A percentile compares a stretch with the other conserved stretches of the same genome.
phyloP scores from a whole-genome alignment of 2,113 vertebrate genomes.

The Apistogramma diplotaenia region DNA sequence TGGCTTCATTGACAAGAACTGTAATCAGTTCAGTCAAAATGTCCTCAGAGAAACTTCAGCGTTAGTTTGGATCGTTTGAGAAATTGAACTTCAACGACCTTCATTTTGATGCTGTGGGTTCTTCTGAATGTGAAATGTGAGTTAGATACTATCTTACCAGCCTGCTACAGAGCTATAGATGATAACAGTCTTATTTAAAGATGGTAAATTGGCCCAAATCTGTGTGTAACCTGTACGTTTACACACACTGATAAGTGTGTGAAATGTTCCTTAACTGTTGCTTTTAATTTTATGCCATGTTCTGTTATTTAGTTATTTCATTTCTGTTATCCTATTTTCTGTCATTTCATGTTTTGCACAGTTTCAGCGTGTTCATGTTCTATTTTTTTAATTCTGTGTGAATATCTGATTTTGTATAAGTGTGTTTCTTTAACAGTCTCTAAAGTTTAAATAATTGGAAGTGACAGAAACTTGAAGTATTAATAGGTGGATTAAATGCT shows the following conservation, averaged over 20 bases:
- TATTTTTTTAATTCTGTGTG: neutral
- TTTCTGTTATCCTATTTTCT: slow-evolving; percentile 8
- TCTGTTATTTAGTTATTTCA: slow-evolving; percentile 11
- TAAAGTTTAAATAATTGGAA: neutral
- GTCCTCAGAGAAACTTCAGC: neutral
- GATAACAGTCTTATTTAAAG: neutral
- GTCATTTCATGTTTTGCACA: slow-evolving; percentile 8
- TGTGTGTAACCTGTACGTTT: neutral
- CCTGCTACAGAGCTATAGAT: neutral
- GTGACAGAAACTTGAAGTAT: neutral
- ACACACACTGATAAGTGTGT: neutral
- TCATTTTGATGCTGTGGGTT: neutral
- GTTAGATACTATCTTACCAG: neutral
- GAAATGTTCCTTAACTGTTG: neutral
- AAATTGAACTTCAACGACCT: neutral
- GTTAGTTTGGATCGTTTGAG: neutral
- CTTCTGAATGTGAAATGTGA: neutral
- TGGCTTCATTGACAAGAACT: neutral
- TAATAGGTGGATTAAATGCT: neutral
- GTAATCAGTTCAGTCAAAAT: neutral
- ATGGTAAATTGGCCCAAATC: neutral
- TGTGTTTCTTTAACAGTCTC: neutral
- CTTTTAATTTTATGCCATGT: neutral
- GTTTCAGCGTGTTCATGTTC: neutral
- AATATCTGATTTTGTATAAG: neutral